Evolutionary conservation across 2,113 vertebrate species (phyloP).

Genomic region (Microcebus murinus): DNA sequence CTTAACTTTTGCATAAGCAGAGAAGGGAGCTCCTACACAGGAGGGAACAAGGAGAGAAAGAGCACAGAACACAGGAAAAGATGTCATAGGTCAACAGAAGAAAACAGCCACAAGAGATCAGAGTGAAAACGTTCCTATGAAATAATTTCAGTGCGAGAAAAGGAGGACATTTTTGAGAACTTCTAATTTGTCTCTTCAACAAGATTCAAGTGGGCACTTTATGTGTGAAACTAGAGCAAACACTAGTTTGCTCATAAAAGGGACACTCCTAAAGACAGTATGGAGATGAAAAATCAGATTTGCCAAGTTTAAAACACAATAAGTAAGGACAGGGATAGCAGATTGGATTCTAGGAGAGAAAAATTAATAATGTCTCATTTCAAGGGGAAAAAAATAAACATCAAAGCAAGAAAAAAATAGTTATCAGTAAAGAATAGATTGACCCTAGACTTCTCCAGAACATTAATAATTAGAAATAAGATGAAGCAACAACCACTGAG

Average conservation of each 20-base stretch:
- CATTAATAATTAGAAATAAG: conserved; percentile 36
- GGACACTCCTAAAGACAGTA: neutral
- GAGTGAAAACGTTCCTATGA: neutral
- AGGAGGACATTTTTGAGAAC: neutral
- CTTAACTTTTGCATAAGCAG: neutral
- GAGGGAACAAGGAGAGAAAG: neutral
- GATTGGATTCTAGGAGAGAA: neutral
- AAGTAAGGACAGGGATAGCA: neutral
- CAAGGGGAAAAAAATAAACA: neutral
- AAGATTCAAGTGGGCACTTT: neutral
- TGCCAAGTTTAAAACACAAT: conserved; percentile 15
- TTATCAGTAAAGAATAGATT: neutral
- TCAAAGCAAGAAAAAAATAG: neutral
- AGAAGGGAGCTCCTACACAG: neutral
- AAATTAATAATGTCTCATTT: neutral
- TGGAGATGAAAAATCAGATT: neutral
- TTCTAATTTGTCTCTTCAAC: neutral
- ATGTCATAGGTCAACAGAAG: neutral
- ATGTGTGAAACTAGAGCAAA: neutral
- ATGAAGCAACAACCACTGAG: neutral
- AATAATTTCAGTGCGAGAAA: neutral
- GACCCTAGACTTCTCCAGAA: neutral
- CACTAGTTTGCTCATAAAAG: neutral
- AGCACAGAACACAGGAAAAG: neutral
- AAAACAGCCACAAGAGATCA: neutral